Percentiles rank a stretch among this genome's conserved stretches.
Conservation (phyloP, 2,113 vertebrate genomes). For the Xenus cinereus region DNA sequence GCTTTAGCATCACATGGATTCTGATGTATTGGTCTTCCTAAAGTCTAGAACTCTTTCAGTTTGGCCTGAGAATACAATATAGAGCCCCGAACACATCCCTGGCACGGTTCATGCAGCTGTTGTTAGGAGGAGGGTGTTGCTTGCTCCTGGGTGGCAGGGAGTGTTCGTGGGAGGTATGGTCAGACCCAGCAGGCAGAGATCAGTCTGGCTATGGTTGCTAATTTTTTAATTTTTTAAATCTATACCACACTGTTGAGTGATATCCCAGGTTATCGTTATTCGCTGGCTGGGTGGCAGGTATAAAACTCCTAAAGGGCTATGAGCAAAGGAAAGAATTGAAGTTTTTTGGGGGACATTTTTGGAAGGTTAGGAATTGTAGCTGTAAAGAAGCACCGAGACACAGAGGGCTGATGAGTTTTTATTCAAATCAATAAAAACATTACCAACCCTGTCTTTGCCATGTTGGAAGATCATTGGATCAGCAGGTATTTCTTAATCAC, state of each 20-base stretch:
- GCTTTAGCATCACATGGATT: background rate
- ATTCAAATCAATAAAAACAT: background rate
- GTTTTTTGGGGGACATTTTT: background rate
- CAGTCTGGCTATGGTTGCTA: conserved; percentile 79
- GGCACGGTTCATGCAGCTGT: background rate
- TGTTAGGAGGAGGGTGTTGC: background rate
- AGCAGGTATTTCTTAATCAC: background rate
- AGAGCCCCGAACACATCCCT: accelerated
- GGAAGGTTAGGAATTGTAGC: background rate
- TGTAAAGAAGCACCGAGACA: background rate
- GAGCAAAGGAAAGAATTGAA: background rate
- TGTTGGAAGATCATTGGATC: background rate
- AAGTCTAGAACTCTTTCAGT: background rate
- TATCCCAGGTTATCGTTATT: conserved; percentile 76
- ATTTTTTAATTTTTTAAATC: conserved; percentile 71
- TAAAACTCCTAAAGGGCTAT: background rate
- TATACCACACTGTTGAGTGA: conserved; percentile 63
- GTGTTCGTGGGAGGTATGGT: conserved; percentile 56
- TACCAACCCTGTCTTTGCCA: background rate
- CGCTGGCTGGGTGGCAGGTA: conserved; percentile 74
- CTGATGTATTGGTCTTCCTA: background rate
- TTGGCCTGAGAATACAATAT: background rate
- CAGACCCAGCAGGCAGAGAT: conserved; percentile 74
- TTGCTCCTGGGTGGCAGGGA: conserved; percentile 62
- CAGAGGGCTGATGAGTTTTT: background rate